Conservation (phyloP, 1,140 invertebrate genomes). For the Cyclina sinensis region DNA sequence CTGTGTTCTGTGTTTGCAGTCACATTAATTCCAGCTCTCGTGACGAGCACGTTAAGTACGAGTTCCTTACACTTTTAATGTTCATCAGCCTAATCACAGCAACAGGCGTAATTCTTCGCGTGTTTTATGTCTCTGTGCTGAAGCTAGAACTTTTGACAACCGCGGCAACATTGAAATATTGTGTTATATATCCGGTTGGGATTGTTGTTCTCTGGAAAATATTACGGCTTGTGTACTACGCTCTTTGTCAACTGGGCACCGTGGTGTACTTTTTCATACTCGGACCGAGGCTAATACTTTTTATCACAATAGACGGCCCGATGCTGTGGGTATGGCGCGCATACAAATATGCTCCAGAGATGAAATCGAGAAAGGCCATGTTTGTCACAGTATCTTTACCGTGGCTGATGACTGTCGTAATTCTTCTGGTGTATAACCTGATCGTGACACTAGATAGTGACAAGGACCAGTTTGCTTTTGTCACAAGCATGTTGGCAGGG, state of each 20-base stretch:
- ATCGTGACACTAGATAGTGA: background rate
- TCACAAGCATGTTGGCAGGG: background rate
- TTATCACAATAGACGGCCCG: background rate
- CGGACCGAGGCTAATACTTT: background rate
- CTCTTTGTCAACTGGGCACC: background rate
- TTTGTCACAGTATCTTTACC: background rate
- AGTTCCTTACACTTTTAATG: background rate
- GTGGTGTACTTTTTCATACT: background rate
- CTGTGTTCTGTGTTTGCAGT: background rate
- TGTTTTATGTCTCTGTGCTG: background rate
- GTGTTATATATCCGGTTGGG: background rate
- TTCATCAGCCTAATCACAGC: background rate
- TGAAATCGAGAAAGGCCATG: background rate
- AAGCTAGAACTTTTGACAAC: background rate
- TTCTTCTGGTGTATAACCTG: background rate
- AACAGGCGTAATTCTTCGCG: background rate
- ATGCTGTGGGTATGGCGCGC: background rate
- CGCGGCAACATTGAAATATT: background rate
- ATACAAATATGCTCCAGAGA: background rate
- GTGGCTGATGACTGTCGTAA: background rate
- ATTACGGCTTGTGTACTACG: background rate
- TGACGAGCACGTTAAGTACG: background rate
- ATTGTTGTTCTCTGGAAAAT: background rate
- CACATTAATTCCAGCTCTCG: background rate
- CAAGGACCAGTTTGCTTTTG: background rate